Evolutionary conservation across 2,797 vertebrate genomes (phyloP).

Genomic region (Sciaenops ocellatus): DNA sequence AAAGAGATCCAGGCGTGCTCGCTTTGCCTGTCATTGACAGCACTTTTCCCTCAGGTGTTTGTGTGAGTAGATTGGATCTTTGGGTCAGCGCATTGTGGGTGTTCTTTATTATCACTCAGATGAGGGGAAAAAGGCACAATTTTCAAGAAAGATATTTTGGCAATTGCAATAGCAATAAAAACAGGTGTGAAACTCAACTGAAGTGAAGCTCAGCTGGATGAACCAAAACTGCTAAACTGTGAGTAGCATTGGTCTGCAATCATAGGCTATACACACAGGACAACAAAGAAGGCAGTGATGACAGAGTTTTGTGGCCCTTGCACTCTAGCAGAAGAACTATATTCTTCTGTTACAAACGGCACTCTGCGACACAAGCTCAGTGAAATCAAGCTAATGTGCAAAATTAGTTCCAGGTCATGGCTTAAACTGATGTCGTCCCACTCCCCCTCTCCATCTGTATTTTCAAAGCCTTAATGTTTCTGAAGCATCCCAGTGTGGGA

Average conservation of each 20-base stretch:
- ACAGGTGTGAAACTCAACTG: slow-evolving; percentile 27
- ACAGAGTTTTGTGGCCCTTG: neutral
- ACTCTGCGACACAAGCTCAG: slow-evolving; percentile 42
- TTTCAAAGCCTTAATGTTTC: slow-evolving; percentile 64
- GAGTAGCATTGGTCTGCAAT: neutral
- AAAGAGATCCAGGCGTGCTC: slow-evolving; percentile 19
- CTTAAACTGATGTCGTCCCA: slow-evolving; percentile 59
- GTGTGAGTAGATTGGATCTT: slow-evolving; percentile 63
- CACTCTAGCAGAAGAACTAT: slow-evolving; percentile 4
- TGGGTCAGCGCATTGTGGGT: slow-evolving; percentile 54
- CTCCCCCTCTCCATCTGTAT: slow-evolving; percentile 62
- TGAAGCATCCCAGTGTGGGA: slow-evolving; percentile 56
- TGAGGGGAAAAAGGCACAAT: slow-evolving; percentile 31
- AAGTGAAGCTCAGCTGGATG: slow-evolving; percentile 9
- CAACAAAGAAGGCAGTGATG: slow-evolving; percentile 8
- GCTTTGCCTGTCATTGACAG: slow-evolving; percentile 60
- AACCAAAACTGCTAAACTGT: slow-evolving; percentile 7
- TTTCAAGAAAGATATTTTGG: slow-evolving; percentile 28
- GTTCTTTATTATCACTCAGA: slow-evolving; percentile 67
- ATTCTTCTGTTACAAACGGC: slow-evolving; percentile 34
- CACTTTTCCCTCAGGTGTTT: slow-evolving; percentile 59
- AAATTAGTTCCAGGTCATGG: slow-evolving; percentile 75
- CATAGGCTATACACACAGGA: neutral
- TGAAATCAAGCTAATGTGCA: slow-evolving; percentile 63
- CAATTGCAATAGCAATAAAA: slow-evolving; percentile 45